These are phyloP conservation scores for Lagopus muta DNA, from an alignment of 2,113 vertebrate genomes.

Conservation along the genomic window DNA sequence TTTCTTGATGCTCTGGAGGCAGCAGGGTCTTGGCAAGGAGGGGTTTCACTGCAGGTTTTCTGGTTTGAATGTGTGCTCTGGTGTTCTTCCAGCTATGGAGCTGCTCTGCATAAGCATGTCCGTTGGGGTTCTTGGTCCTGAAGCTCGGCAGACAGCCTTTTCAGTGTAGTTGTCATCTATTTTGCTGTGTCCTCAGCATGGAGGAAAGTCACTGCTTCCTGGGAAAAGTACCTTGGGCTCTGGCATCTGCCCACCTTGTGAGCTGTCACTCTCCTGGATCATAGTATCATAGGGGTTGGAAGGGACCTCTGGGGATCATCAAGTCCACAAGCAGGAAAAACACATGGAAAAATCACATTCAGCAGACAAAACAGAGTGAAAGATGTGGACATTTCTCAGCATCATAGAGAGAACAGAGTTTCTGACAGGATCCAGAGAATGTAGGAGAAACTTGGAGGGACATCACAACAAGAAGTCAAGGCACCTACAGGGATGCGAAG, in stretches of 20 bases:
- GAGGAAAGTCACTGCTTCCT: neutral
- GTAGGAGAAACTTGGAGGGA: neutral
- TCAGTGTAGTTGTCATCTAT: neutral
- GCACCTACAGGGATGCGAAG: neutral
- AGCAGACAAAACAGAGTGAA: rapidly evolving
- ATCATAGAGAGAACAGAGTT: neutral
- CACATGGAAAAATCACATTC: neutral
- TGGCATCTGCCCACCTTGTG: neutral
- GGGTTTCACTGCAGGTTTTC: neutral
- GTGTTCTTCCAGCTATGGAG: neutral
- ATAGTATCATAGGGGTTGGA: too few relatives aligned
- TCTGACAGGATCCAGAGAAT: neutral
- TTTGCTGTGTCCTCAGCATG: neutral
- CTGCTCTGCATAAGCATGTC: neutral
- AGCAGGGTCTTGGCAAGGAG: rapidly evolving
- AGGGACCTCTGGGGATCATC: too few relatives aligned
- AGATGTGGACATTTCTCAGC: rapidly evolving
- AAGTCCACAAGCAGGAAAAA: rapidly evolving
- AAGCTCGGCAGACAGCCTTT: neutral
- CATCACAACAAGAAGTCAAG: neutral
- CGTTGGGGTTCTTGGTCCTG: neutral
- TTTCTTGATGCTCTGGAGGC: rapidly evolving
- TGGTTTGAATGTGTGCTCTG: neutral
- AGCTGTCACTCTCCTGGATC: neutral
- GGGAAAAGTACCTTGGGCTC: too few relatives aligned